Conservation (phyloP, 1,140 invertebrate species). For the Holcopasites calliopsidis region DNA sequence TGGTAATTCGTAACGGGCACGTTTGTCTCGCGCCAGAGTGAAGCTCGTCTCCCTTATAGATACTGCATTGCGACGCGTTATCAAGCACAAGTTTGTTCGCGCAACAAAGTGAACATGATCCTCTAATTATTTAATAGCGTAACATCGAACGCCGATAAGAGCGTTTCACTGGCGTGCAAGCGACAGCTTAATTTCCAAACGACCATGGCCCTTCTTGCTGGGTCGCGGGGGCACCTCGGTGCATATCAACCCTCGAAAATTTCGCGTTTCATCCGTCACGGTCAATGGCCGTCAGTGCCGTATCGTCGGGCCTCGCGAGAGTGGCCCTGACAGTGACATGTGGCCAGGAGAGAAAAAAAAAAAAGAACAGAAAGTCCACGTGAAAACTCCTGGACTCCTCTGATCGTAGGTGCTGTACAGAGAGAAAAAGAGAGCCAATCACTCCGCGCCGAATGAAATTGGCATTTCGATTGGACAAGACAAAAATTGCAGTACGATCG, state of each 20-base stretch:
- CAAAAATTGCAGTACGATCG: slow-evolving; percentile 53
- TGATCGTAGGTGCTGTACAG: slow-evolving; percentile 14
- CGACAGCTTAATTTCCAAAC: slow-evolving; percentile 14
- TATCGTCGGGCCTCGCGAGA: slow-evolving; percentile 52
- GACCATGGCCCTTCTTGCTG: neutral
- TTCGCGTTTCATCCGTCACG: slow-evolving; percentile 58
- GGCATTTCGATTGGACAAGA: slow-evolving; percentile 62
- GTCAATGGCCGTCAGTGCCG: slow-evolving; percentile 55
- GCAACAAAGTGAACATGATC: neutral
- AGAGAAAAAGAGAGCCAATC: slow-evolving; percentile 36
- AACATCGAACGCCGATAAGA: too few relatives aligned
- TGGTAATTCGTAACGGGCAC: neutral
- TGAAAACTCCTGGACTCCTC: slow-evolving; percentile 45
- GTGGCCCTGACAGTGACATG: slow-evolving; percentile 61
- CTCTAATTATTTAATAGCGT: too few relatives aligned
- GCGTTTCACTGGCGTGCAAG: too few relatives aligned
- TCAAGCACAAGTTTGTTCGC: too few relatives aligned
- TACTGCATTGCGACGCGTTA: too few relatives aligned
- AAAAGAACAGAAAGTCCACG: slow-evolving; percentile 51
- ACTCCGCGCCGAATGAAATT: slow-evolving; percentile 56
- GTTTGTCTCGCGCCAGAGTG: too few relatives aligned
- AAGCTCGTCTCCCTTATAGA: too few relatives aligned
- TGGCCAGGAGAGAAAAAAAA: slow-evolving; percentile 50
- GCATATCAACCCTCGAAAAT: slow-evolving; percentile 48
- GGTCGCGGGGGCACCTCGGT: slow-evolving; percentile 23